A percentile compares a stretch with the other conserved stretches of the same genome.
phyloP scores from a whole-genome alignment of 2,888 invertebrate genomes.

The Polydrusus pterygomalis region DNA sequence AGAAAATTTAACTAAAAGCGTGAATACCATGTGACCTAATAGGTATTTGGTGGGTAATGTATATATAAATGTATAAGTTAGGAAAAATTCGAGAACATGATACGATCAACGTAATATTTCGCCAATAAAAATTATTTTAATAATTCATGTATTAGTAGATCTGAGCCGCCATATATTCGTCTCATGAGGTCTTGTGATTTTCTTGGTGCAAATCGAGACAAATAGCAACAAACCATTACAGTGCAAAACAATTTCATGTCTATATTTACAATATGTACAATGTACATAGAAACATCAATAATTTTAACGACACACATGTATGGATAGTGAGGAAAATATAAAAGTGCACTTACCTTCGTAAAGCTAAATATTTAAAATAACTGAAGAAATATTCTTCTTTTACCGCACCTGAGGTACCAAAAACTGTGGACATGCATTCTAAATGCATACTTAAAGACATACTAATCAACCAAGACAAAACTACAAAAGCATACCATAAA shows the following conservation, averaged over 20 bases:
- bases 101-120: neutral
- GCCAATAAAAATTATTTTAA: neutral
- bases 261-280: conserved; percentile 12
- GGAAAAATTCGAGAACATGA: neutral
- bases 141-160: conserved; percentile 54
- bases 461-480: conserved; percentile 50
- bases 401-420: conserved; percentile 16
- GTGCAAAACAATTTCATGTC: neutral
- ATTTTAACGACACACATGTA: conserved; percentile 10
- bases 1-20: conserved; percentile 29
- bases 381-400: neutral
- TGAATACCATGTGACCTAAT: conserved; percentile 8
- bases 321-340: neutral
- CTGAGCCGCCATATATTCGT: conserved; percentile 38
- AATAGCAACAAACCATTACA: neutral
- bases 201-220: conserved; percentile 2
- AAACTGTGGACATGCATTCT: conserved; percentile 43
- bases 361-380: neutral
- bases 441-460: conserved; percentile 44
- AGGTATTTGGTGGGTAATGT: neutral
- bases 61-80: too few relatives aligned
- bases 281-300: neutral
- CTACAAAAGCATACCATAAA: conserved; percentile 52
- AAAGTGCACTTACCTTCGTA: conserved; percentile 31
- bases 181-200: conserved; percentile 45